Evolutionary conservation across 1,140 invertebrate species (phyloP), one percentile per base, ranked within the genome.

Genomic region (Drosophila parvula): DNA sequence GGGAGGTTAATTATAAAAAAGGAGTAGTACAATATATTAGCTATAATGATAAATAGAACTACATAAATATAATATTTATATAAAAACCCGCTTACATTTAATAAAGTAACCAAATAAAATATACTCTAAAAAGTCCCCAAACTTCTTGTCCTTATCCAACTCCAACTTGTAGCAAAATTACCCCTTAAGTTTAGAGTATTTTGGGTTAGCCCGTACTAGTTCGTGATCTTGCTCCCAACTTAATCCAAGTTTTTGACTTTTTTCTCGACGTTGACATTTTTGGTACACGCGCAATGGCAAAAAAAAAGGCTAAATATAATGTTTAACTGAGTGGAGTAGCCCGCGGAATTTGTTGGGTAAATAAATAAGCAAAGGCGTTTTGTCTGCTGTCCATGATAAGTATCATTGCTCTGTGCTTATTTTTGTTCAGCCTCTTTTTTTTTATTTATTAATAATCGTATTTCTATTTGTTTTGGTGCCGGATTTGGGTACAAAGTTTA

Each of bases 241-340:
- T 48, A 48, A 22, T 48, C 62, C 36, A 69, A 30, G 16, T 40
- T 48, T 70, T 57, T 70, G 9, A 7, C 11, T 27, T 45, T 61
- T 14, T 22, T 58, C 16, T 7, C 44, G 38, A 36, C 69, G 58
- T 53, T 70, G 74, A 84, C 73, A 76, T 79, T 73, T 82, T 65
- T 74, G 70, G 41, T 73, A 73, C 63, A 73, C 63, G 79, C 65
- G 59, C 63, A 73, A 69, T 79, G 76, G 67, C 79, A 50, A 74
- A 82, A 74, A 69, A 41, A 62, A 80, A 57, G n/a, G n/a, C 41
- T 58, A 71, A 58, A 45, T 69, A 45, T 41, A 48, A 58, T 48
- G 41, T 53, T 18, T 38, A 67, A 75, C 47, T 43, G 61, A 75
- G 38, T 81, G 53, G 53, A 73, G 56, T 36, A 41, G 30, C 44